Base-by-base conservation (phyloP, 2,797 vertebrate species). In the Spizella passerina region DNA sequence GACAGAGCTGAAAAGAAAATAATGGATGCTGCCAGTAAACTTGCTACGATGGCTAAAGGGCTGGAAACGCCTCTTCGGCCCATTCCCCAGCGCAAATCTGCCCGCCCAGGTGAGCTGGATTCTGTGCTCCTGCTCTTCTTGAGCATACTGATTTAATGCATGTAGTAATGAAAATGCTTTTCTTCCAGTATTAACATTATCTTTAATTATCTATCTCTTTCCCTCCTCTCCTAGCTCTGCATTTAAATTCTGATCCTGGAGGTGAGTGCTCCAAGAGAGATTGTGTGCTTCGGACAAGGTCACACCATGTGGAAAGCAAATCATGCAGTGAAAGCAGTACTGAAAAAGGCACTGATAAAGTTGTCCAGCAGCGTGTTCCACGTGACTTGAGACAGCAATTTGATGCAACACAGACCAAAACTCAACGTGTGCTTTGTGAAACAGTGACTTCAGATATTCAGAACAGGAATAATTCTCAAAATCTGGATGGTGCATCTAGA, bases 1-100 rank as follows among this genome's bases (percentile, higher is more conserved):
- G 57, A 43, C 94, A 99, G 99, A 59, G 98, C 99, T 88, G 99
- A 99, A 90, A 99, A 99, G 96, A 99, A 99, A 97, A 99, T 99
- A 88, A 98, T 99, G 95, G 98, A 97, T 68, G 99, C 99, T 92
- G 99, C 99, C 43, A 98, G 99, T 98, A 99, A 99, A 93, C 98
- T 99, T 87, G 99, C 98, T 17, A 98, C 98, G 22, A 99, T 99
- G 99, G 99, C 99, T 46, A 99, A 99, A 97, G 98, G 99, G 38
- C 96, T 99, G 12, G 99, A 99, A 96, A 99, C 98, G 0, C 99
- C 99, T 8, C 84, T 98, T 73, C 81, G 98, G 75, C 98, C 97
- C 82, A 72, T 94, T 93, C 97, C 68, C 11, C 96, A 97, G 89
- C 95, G 95, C 52, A 98, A 85, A 77, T 72, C 73, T 52, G 10